A percentile compares a stretch with the other conserved stretches of the same genome.
phyloP scores from a whole-genome alignment of 2,113 vertebrate genomes.

The Dromiciops gliroides region DNA sequence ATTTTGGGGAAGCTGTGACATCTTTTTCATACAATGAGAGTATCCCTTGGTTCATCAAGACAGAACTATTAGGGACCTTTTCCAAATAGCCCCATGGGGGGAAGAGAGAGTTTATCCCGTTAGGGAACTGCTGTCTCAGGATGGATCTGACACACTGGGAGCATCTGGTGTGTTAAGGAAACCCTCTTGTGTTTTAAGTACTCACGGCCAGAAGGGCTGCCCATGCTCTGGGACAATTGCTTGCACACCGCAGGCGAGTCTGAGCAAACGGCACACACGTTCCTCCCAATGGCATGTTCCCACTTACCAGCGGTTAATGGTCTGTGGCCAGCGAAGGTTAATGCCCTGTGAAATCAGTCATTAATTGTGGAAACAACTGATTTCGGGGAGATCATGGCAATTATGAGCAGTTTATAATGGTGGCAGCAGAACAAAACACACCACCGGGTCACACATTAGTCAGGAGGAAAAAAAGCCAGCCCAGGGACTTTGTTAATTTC shows the following conservation, averaged over 20 bases:
- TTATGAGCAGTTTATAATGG: slow-evolving; percentile 63
- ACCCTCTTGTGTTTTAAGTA: background rate
- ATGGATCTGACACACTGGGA: background rate
- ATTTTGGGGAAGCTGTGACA: background rate
- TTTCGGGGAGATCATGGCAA: slow-evolving; percentile 74
- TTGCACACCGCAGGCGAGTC: slow-evolving; percentile 5
- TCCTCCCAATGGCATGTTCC: slow-evolving; percentile 46
- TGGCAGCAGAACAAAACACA: slow-evolving; percentile 41
- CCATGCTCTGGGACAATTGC: background rate
- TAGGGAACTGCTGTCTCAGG: background rate
- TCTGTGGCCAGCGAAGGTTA: slow-evolving; percentile 73
- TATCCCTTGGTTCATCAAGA: background rate
- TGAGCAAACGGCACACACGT: slow-evolving; percentile 41
- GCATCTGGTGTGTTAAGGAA: background rate
- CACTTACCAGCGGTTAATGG: slow-evolving; percentile 77
- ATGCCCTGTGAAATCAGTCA: slow-evolving; percentile 82
- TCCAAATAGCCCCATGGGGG: background rate
- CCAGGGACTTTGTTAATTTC: background rate
- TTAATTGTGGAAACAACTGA: slow-evolving; percentile 84
- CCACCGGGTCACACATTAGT: background rate
- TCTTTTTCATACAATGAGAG: background rate
- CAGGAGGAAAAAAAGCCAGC: background rate
- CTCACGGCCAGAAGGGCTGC: background rate
- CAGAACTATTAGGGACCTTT: background rate
- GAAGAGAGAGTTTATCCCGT: background rate